Evolutionary conservation across 2,888 invertebrate genomes (phyloP).

Genomic region (Sinotaia quadrata): DNA sequence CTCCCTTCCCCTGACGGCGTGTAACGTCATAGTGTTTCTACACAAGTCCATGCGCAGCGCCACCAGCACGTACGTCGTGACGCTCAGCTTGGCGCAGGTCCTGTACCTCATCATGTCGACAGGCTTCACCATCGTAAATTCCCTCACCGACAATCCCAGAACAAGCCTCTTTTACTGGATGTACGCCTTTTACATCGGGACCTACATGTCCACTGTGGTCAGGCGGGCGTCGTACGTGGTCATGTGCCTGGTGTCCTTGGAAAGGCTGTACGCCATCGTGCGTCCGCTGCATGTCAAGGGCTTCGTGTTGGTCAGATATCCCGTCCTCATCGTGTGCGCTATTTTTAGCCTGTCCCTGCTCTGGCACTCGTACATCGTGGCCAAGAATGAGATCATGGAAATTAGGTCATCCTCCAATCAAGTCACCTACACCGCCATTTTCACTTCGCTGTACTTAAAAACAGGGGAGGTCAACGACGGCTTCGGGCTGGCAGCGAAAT

Average conservation of each 20-base stretch:
- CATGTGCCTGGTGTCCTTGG: conserved; percentile 5
- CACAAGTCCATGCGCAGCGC: conserved; percentile 9
- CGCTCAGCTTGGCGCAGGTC: conserved; percentile 11
- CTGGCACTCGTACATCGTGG: background rate
- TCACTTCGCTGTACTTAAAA: background rate
- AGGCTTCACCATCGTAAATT: background rate
- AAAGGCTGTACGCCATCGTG: conserved; percentile 1
- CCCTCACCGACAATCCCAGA: background rate
- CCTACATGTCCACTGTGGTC: background rate
- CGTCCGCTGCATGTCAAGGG: conserved; percentile 1
- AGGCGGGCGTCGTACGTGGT: background rate
- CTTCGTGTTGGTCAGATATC: conserved; percentile 4
- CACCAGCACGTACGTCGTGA: conserved; percentile 13
- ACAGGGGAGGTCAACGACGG: background rate
- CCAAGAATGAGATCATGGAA: background rate
- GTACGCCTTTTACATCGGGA: background rate
- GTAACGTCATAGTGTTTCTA: conserved; percentile 4
- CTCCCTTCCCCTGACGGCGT: background rate
- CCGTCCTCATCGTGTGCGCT: background rate
- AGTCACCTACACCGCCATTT: background rate
- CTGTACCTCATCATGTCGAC: conserved; percentile 13
- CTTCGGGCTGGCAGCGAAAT: background rate
- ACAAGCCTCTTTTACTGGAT: background rate
- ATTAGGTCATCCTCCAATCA: background rate
- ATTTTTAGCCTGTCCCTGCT: background rate